Evolutionary conservation across 2,888 invertebrate species (phyloP).

Genomic region (Ichneumoninae sp.): DNA sequence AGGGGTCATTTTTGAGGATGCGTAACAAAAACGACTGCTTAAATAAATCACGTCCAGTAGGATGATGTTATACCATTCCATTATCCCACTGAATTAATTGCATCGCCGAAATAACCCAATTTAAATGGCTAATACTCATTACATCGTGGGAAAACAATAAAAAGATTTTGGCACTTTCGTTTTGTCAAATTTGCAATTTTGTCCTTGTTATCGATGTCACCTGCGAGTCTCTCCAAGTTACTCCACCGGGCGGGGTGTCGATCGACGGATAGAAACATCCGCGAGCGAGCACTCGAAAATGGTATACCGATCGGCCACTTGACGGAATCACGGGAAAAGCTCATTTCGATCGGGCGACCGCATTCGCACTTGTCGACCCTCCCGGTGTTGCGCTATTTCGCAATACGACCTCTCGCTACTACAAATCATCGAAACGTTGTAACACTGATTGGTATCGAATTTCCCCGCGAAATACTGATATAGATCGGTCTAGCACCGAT

Average conservation of each 20-base stretch:
- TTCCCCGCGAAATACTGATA: neutral
- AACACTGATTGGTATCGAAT: conserved; percentile 8
- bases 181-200: neutral
- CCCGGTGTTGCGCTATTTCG: neutral
- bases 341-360: conserved; percentile 3
- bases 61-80: too few species aligned
- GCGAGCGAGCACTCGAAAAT: neutral
- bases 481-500: neutral
- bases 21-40: too few species aligned
- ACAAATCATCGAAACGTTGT: conserved; percentile 6
- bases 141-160: neutral
- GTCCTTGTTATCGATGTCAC: neutral
- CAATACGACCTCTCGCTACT: neutral
- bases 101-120: too few species aligned
- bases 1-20: too few species aligned
- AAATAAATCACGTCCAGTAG: too few species aligned
- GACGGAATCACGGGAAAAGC: neutral
- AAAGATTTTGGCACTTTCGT: neutral
- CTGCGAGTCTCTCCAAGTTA: neutral
- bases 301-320: conserved; percentile 8
- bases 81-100: too few species aligned
- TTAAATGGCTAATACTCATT: too few species aligned
- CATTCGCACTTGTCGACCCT: conserved; percentile 4
- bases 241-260: neutral
- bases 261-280: neutral